A percentile compares a stretch with the other conserved stretches of the same genome.
Evolutionary conservation across 1,140 invertebrate species (phyloP).

Genomic region (Ruditapes philippinarum): DNA sequence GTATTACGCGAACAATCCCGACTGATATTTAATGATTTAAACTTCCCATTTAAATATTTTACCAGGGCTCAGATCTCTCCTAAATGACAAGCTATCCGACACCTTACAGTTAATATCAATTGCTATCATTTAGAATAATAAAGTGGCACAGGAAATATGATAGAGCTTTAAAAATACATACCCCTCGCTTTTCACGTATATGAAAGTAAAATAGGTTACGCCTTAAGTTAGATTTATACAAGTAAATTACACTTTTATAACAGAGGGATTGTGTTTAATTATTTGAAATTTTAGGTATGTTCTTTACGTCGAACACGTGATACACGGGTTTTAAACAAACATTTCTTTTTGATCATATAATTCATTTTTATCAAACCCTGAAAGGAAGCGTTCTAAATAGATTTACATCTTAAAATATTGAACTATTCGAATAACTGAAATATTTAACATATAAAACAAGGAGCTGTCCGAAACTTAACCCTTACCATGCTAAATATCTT

Average conservation of each 20-base stretch:
- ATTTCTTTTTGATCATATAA: slow-evolving; percentile 4
- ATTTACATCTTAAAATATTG: too few species aligned
- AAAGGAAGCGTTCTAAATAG: too few species aligned
- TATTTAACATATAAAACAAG: too few species aligned
- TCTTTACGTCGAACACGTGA: background rate
- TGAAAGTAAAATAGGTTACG: too few species aligned
- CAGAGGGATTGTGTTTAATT: background rate
- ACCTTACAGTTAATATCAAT: background rate
- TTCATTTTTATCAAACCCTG: too few species aligned
- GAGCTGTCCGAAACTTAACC: too few species aligned
- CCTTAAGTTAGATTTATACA: slow-evolving; percentile 1
- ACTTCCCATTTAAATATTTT: background rate
- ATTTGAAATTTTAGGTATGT: background rate
- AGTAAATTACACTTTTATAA: too few species aligned
- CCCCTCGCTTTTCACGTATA: too few species aligned
- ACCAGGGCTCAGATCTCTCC: background rate
- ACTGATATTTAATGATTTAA: slow-evolving; percentile 18
- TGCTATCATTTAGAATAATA: background rate
- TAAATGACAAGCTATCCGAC: background rate
- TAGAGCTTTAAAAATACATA: background rate
- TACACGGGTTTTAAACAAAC: background rate
- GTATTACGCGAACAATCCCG: background rate
- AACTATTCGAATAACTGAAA: too few species aligned
- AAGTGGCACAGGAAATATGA: background rate
- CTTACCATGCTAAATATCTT: too few species aligned